phyloP scores from a whole-genome alignment of 2,113 vertebrate genomes.

The Petaurus breviceps region DNA sequence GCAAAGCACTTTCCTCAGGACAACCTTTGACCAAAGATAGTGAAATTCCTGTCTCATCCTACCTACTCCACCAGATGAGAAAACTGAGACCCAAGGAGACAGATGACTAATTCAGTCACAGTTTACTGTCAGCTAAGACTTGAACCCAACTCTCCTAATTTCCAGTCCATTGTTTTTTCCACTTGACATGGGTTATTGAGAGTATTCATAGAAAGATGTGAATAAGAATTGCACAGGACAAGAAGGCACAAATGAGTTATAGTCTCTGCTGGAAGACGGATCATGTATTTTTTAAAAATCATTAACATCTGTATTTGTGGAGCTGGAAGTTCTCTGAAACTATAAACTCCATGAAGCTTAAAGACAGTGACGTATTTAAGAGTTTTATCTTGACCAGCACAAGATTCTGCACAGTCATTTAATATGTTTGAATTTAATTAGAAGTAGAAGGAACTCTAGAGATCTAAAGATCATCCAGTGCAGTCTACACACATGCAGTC shows the following conservation, averaged over 20 bases:
- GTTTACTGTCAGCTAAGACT: not conserved
- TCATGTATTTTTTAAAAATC: not conserved
- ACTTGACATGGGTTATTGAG: not conserved
- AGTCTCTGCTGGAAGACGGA: not conserved
- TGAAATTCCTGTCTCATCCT: not conserved
- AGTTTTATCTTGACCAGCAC: too few relatives aligned
- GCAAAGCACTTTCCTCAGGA: not conserved
- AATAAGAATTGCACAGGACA: not conserved
- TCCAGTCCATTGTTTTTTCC: not conserved
- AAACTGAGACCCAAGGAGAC: not conserved
- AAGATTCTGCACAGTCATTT: too few relatives aligned
- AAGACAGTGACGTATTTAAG: too few relatives aligned
- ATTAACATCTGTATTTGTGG: not conserved
- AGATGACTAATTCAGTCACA: not conserved
- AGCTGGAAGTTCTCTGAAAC: not conserved
- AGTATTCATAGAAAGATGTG: not conserved
- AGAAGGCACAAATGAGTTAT: not conserved
- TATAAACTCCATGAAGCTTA: not conserved
- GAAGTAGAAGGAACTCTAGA: too few relatives aligned
- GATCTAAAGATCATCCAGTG: too few relatives aligned
- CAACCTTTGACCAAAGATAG: not conserved
- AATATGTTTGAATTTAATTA: too few relatives aligned
- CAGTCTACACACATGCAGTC: too few relatives aligned
- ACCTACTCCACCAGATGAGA: not conserved
- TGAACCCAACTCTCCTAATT: not conserved